Evolutionary conservation across 1,140 invertebrate species (phyloP).

Genomic region (Steinernema feltiae): DNA sequence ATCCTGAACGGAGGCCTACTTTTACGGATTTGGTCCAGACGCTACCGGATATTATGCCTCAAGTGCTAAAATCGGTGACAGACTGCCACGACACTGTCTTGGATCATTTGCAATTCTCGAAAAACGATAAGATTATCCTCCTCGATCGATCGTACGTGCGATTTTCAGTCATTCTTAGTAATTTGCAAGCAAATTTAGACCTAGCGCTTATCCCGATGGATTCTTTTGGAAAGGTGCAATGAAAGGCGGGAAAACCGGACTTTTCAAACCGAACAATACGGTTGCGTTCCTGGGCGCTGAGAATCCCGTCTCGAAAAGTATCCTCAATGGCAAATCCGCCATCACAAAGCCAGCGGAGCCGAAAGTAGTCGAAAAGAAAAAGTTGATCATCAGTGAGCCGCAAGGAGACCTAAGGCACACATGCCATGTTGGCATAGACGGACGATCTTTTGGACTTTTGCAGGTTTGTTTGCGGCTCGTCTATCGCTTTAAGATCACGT

Average conservation of each 20-base stretch:
- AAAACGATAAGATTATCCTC: conserved; percentile 85
- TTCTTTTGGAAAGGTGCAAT: conserved; percentile 77
- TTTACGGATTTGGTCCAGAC: conserved; percentile 77
- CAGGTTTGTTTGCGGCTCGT: conserved; percentile 28
- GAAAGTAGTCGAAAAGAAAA: conserved; percentile 63
- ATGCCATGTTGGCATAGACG: conserved; percentile 89
- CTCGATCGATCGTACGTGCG: conserved; percentile 80
- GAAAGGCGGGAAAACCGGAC: conserved; percentile 73
- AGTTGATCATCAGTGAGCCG: conserved; percentile 79
- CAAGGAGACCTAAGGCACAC: conserved; percentile 95
- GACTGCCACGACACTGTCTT: conserved; percentile 59
- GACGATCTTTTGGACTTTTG: conserved; percentile 77
- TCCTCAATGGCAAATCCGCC: conserved; percentile 28
- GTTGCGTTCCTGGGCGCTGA: conserved; percentile 72
- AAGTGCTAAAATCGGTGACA: conserved; percentile 75
- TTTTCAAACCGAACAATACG: conserved; percentile 81
- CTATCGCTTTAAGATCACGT: neutral
- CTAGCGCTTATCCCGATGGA: conserved; percentile 27
- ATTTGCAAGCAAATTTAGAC: conserved; percentile 27
- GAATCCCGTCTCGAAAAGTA: conserved; percentile 25
- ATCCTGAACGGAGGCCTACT: conserved; percentile 77
- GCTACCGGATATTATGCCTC: conserved; percentile 74
- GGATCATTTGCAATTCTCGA: conserved; percentile 74
- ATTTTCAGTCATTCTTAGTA: conserved; percentile 6
- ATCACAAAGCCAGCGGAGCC: conserved; percentile 61